phyloP scores from a whole-genome alignment of 1,140 invertebrate genomes.

The Wiebesia pumilae region DNA sequence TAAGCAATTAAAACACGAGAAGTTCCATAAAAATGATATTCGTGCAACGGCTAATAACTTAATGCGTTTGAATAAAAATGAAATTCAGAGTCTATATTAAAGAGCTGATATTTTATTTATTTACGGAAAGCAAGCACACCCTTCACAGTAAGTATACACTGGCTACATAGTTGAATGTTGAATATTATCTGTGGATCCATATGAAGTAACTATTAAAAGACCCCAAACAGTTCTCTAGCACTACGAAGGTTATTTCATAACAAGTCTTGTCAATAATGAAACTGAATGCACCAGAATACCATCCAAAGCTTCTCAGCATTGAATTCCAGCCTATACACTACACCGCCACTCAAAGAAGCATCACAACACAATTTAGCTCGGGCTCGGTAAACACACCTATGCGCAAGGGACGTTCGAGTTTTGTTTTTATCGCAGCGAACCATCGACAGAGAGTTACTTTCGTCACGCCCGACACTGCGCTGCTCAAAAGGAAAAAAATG shows the following conservation, averaged over 20 bases:
- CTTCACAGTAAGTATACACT: background rate
- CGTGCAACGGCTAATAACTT: too few relatives aligned
- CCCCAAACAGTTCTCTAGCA: background rate
- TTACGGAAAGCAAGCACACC: conserved; percentile 2
- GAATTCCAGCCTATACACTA: background rate
- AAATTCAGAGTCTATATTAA: too few relatives aligned
- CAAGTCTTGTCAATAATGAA: background rate
- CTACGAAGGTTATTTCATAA: background rate
- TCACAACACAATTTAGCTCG: conserved; percentile 7
- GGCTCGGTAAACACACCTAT: background rate
- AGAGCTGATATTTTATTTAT: too few relatives aligned
- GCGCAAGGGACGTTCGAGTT: background rate
- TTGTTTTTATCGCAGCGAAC: background rate
- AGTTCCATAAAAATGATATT: too few relatives aligned
- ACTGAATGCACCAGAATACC: background rate
- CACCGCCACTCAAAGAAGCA: background rate
- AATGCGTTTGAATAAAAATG: too few relatives aligned
- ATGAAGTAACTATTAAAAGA: background rate
- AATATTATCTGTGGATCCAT: background rate
- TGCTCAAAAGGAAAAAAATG: too few relatives aligned
- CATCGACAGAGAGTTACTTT: too few relatives aligned
- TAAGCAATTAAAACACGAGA: too few relatives aligned
- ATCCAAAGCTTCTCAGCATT: background rate
- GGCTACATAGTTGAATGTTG: background rate
- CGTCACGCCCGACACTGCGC: background rate